Percentiles rank a stretch among this genome's conserved stretches.
These are phyloP conservation scores for Smutsia gigantea DNA, from an alignment of 2,797 vertebrate genomes.

Conservation along the genomic window DNA sequence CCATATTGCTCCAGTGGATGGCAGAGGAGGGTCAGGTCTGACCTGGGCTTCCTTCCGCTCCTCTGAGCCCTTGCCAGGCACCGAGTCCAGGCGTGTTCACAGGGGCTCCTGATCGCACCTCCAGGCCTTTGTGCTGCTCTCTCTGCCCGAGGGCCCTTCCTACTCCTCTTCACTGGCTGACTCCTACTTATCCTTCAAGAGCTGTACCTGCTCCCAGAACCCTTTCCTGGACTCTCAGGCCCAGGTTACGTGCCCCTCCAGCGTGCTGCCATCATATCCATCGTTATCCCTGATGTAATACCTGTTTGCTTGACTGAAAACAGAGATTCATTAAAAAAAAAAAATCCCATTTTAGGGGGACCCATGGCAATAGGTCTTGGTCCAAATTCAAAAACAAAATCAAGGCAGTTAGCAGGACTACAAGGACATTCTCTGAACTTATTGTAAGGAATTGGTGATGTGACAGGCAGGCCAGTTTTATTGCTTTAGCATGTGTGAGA, in stretches of 20 bases:
- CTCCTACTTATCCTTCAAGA: neutral
- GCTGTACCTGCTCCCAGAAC: neutral
- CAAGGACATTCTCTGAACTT: neutral
- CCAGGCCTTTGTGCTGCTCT: neutral
- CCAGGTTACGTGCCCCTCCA: neutral
- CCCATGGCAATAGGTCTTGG: neutral
- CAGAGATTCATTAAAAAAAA: neutral
- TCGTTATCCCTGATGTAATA: neutral
- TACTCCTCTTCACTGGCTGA: neutral
- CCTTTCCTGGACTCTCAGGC: neutral
- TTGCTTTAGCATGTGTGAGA: neutral
- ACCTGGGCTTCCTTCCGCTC: neutral
- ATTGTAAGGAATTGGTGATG: neutral
- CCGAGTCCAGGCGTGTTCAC: neutral
- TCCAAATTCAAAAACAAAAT: constrained; percentile 1
- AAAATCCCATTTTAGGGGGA: neutral
- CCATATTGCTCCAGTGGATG: neutral
- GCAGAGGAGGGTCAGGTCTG: neutral
- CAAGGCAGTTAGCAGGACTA: neutral
- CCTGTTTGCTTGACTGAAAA: neutral
- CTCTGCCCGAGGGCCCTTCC: neutral
- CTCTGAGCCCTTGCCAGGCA: neutral
- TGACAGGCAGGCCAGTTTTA: neutral
- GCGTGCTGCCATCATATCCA: neutral
- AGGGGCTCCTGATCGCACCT: accelerated